Evolutionary conservation across 1,140 invertebrate species (phyloP).

Genomic region (Lepeophtheirus salmonis): DNA sequence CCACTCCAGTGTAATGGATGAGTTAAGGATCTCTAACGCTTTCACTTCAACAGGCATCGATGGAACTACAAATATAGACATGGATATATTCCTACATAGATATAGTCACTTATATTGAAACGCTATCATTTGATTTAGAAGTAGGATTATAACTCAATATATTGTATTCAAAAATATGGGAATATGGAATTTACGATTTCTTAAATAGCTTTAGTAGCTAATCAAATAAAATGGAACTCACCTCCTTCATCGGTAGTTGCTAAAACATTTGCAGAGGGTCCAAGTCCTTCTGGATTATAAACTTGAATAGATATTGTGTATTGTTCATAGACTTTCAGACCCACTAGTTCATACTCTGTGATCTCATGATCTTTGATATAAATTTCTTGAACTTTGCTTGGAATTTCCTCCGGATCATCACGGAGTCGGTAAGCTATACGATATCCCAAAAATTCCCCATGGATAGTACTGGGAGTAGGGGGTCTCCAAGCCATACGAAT

Average conservation of each 20-base stretch:
- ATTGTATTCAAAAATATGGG: too few relatives aligned
- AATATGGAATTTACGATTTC: too few relatives aligned
- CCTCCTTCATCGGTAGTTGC: constrained; percentile 61
- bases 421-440: constrained; percentile 23
- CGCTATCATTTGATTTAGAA: too few relatives aligned
- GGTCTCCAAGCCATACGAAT: constrained; percentile 25
- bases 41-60: constrained; percentile 59
- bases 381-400: constrained; percentile 27
- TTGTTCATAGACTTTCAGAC: constrained; percentile 49
- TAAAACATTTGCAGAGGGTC: constrained; percentile 45
- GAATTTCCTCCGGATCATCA: constrained; percentile 25
- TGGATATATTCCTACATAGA: constrained; percentile 7
- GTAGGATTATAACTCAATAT: too few relatives aligned
- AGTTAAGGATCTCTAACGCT: constrained; percentile 47
- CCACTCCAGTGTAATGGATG: constrained; percentile 57
- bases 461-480: constrained; percentile 24
- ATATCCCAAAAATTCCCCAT: constrained; percentile 28
- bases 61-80: constrained; percentile 41
- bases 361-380: constrained; percentile 24
- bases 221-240: too few relatives aligned
- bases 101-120: too few relatives aligned
- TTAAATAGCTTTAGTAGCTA: too few relatives aligned
- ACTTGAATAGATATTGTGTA: constrained; percentile 53
- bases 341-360: constrained; percentile 47
- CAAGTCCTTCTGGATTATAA: constrained; percentile 52